phyloP scores from a whole-genome alignment of 2,888 invertebrate genomes.

The Drosophila percnosoma region DNA sequence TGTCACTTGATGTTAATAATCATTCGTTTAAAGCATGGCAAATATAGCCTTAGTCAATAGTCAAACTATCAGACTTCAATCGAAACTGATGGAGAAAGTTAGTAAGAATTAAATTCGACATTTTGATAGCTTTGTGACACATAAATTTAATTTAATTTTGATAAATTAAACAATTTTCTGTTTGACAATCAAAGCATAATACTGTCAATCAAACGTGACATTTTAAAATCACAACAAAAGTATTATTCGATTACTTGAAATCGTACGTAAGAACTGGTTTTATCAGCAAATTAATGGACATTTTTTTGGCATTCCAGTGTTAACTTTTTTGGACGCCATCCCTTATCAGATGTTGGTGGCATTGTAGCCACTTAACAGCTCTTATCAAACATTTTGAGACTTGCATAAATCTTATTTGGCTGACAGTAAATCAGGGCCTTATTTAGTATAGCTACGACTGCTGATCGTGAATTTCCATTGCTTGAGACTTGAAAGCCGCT shows the following conservation, averaged over 20 bases:
- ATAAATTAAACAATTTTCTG: not conserved
- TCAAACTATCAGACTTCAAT: not conserved
- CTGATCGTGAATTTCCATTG: not conserved
- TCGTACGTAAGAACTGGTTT: not conserved
- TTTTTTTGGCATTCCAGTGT: not conserved
- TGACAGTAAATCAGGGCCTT: conserved; percentile 17
- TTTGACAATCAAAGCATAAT: not conserved
- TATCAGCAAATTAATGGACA: not conserved
- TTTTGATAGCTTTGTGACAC: not conserved
- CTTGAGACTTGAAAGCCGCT: no score
- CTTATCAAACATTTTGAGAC: conserved; percentile 23
- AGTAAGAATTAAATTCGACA: not conserved
- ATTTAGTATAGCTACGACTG: not conserved
- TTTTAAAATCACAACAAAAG: not conserved
- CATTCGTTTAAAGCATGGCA: not conserved
- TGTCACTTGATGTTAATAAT: not conserved
- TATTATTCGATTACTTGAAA: not conserved
- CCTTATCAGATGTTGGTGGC: not conserved
- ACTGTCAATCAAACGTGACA: not conserved
- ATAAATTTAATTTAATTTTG: not conserved
- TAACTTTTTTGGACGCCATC: conserved; percentile 1
- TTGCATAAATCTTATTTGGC: conserved; percentile 20
- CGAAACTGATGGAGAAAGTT: not conserved
- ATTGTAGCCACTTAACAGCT: not conserved
- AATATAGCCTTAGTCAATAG: not conserved